Evolutionary conservation across 2,888 invertebrate species (phyloP).

Genomic region (Sturmia bella): DNA sequence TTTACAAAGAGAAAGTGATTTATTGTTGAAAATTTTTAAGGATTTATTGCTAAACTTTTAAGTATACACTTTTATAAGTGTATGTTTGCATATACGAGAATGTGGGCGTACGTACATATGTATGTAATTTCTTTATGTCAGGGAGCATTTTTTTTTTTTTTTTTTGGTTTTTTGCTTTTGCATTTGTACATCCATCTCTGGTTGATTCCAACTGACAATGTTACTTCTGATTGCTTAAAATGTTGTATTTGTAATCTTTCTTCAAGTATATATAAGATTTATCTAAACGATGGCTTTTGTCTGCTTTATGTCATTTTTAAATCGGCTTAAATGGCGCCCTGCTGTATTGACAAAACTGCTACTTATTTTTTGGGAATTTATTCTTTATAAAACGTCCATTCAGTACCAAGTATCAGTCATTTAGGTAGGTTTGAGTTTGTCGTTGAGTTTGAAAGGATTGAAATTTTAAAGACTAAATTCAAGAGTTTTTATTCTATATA

Average conservation of each 20-base stretch:
- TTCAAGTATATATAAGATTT: conserved; percentile 67
- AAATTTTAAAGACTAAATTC: no score
- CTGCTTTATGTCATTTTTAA: conserved; percentile 74
- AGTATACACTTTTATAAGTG: neutral
- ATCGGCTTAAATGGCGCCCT: conserved; percentile 76
- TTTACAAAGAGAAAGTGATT: conserved; percentile 55
- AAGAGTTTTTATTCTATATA: no score
- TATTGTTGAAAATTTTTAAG: conserved; percentile 61
- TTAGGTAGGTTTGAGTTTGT: neutral
- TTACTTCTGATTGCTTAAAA: conserved; percentile 51
- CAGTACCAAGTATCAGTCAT: no score
- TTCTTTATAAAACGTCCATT: conserved; percentile 12
- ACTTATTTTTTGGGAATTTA: conserved; percentile 2
- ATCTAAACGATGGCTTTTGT: conserved; percentile 76
- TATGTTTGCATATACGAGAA: neutral
- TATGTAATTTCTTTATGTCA: neutral
- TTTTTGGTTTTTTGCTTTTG: neutral
- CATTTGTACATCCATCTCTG: conserved; percentile 40
- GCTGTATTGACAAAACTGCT: conserved; percentile 60
- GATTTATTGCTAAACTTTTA: conserved; percentile 56
- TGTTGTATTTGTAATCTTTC: conserved; percentile 48
- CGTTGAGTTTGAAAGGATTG: neutral
- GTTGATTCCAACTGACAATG: conserved; percentile 51
- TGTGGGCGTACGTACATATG: neutral
- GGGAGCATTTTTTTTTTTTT: neutral